A percentile compares a stretch with the other conserved stretches of the same genome.
Evolutionary conservation across 2,113 vertebrate species (phyloP).

Genomic region (Centropristis striata): DNA sequence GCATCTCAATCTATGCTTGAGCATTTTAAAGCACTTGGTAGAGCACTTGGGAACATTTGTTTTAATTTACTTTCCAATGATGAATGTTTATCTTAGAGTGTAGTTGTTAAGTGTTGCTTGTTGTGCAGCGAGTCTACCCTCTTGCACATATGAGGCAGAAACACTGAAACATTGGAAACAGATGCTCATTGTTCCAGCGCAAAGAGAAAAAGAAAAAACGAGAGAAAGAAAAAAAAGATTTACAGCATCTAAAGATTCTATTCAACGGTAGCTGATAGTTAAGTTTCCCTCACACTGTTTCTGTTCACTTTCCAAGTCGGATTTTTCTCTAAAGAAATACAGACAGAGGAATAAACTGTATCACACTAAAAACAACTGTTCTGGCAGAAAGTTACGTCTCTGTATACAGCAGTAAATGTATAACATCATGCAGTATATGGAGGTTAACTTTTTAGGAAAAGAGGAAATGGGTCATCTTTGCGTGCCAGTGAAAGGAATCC

Average conservation of each 20-base stretch:
- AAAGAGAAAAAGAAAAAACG: slow-evolving; percentile 40
- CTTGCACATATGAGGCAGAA: slow-evolving; percentile 59
- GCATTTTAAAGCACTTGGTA: slow-evolving; percentile 67
- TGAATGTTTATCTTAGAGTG: slow-evolving; percentile 70
- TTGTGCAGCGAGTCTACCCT: slow-evolving; percentile 60
- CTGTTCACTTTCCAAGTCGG: slow-evolving; percentile 2
- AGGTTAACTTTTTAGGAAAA: slow-evolving; percentile 54
- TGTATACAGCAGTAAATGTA: slow-evolving; percentile 15
- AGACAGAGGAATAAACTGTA: slow-evolving; percentile 3
- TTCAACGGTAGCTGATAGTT: slow-evolving; percentile 60
- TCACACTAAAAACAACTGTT: background rate
- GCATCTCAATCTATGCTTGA: slow-evolving; percentile 53
- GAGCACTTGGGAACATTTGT: slow-evolving; percentile 70
- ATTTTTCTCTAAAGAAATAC: slow-evolving; percentile 16
- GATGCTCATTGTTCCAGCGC: slow-evolving; percentile 78
- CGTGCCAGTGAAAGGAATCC: slow-evolving; percentile 75
- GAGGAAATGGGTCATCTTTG: slow-evolving; percentile 74
- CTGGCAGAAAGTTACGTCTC: background rate
- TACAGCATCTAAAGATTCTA: slow-evolving; percentile 65
- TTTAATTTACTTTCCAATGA: slow-evolving; percentile 71
- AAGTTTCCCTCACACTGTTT: slow-evolving; percentile 46
- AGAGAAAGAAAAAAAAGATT: slow-evolving; percentile 49
- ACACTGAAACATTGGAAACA: slow-evolving; percentile 83
- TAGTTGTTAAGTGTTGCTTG: slow-evolving; percentile 65
- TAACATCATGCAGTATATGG: slow-evolving; percentile 16